Evolutionary conservation across 1,140 invertebrate species (phyloP), one percentile per base, ranked within the genome.

Genomic region (Argopecten irradians): DNA sequence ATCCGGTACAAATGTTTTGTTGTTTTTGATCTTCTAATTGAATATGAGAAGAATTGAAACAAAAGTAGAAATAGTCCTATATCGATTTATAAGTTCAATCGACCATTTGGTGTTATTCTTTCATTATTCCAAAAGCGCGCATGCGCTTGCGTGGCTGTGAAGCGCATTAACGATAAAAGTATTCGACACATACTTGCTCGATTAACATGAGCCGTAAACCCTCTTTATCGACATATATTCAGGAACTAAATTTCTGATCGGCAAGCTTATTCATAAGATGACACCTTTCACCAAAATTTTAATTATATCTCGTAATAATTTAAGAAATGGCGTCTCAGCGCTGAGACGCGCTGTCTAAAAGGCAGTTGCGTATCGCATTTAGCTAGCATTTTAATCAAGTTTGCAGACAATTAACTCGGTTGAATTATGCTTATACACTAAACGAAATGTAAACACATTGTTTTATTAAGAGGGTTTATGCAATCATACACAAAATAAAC

Each of bases 281-380:
- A 28, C 55, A 71, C 55, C 55, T 71, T 71, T 71, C 55, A 8
- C 28, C 55, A n/a, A 71, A 71, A 71, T 71, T n/a, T n/a, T 71
- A 71, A 71, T 71, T 71, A 71, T 28, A 71, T 71, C 55, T 71
- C 5, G n/a, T 71, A 71, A 71, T 71, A 71, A 71, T 71, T 71
- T 71, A 71, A 71, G 55, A 71, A 71, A 71, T 5, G 0, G 55
- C 55, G 22, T 1, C 55, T 28, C 55, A 16, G n/a, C 55, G 16
- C 3, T 28, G 55, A 28, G 55, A 71, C 55, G 22, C 5, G 55
- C 55, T 71, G 55, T 28, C 55, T 71, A 0, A 16, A 71, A 71
- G 8, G 55, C 22, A 71, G 5, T 71, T 71, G 28, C 16, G 28
- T 16, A 3, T 28, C n/a, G 55, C n/a, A 71, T 71, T 71, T 71